Conservation (phyloP, 2,888 invertebrate species). For the Eilema griseolum region DNA sequence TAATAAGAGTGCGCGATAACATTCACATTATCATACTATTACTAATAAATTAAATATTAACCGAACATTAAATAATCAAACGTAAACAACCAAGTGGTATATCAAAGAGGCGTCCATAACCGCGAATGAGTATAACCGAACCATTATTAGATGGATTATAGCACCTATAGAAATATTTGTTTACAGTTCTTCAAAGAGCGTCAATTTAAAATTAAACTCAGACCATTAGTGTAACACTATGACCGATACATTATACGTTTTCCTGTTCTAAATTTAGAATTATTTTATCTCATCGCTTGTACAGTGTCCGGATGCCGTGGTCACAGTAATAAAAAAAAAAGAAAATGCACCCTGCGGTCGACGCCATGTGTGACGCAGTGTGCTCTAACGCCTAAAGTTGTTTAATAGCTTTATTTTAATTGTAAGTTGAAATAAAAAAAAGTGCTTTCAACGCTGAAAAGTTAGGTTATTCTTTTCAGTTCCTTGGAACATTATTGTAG, state of each 20-base stretch:
- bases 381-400: slow-evolving; percentile 38
- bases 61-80: not conserved
- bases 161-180: slow-evolving; percentile 13
- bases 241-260: slow-evolving; percentile 56
- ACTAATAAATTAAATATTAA: not conserved
- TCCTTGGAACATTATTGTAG: not conserved
- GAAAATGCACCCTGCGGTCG: slow-evolving; percentile 60
- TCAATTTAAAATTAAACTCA: slow-evolving; percentile 31
- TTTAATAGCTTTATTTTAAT: slow-evolving; percentile 48
- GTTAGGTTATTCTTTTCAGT: not conserved
- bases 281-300: slow-evolving; percentile 64
- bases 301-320: slow-evolving; percentile 56
- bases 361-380: slow-evolving; percentile 58
- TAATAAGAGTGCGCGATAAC: not conserved
- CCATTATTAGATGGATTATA: slow-evolving; percentile 32
- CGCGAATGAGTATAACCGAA: not conserved
- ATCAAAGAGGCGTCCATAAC: not conserved
- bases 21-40: not conserved
- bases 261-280: slow-evolving; percentile 76
- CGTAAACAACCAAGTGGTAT: not conserved
- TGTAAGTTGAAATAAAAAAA: too few species aligned
- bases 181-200: slow-evolving; percentile 32
- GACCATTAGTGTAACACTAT: slow-evolving; percentile 44
- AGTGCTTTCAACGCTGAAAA: not conserved
- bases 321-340: slow-evolving; percentile 51